A percentile compares a stretch with the other conserved stretches of the same genome.
Evolutionary conservation across 2,797 vertebrate genomes (phyloP).

Genomic region (Amblyraja radiata): DNA sequence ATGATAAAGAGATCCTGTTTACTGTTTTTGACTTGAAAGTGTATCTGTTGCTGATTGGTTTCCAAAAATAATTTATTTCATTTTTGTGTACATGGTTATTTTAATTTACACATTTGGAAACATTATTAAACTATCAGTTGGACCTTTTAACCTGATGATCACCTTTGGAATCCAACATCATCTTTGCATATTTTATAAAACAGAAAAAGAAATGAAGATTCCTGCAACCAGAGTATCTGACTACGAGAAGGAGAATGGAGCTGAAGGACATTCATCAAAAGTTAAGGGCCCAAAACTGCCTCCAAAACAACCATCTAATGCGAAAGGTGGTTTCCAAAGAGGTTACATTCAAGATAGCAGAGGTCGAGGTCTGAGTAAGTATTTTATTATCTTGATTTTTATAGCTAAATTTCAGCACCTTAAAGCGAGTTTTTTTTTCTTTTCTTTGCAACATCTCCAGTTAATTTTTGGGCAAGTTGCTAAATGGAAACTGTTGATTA

Average conservation of each 20-base stretch:
- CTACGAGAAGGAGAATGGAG: conserved; percentile 69
- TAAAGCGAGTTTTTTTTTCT: neutral
- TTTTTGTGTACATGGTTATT: too few species aligned
- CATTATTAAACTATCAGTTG: neutral
- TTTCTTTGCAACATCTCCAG: neutral
- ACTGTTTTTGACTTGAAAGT: neutral
- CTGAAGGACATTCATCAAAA: conserved; percentile 57
- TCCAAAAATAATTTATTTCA: neutral
- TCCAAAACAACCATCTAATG: conserved; percentile 51
- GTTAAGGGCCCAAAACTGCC: conserved; percentile 57
- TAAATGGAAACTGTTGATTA: neutral
- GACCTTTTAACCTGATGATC: neutral
- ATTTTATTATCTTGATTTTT: neutral
- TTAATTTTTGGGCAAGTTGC: neutral
- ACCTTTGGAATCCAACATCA: conserved; percentile 40
- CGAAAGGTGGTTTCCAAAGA: conserved; percentile 58
- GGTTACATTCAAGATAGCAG: conserved; percentile 66
- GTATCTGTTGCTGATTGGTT: too few species aligned
- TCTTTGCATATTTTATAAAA: neutral
- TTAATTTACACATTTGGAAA: neutral
- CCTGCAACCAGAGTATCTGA: conserved; percentile 58
- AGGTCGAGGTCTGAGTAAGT: conserved; percentile 71
- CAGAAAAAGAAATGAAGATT: conserved; percentile 17
- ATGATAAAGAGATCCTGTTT: neutral
- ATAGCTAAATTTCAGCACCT: neutral